Percentiles rank a stretch among this genome's conserved stretches.
Evolutionary conservation across 2,113 vertebrate species (phyloP).

Genomic region (Rutilus rutilus): DNA sequence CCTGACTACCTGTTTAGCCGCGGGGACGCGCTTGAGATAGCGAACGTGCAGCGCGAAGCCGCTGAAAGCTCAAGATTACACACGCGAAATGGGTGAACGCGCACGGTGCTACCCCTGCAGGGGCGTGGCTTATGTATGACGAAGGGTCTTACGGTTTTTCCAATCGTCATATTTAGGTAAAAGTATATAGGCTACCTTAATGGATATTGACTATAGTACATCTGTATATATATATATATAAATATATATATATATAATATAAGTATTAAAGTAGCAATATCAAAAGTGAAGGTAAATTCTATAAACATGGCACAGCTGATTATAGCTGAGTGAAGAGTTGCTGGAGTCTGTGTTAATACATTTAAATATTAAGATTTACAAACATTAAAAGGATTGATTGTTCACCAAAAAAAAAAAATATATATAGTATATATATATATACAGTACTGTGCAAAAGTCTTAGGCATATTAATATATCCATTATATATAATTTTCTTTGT

Average conservation of each 20-base stretch:
- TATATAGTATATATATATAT: no score
- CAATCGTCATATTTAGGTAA: neutral
- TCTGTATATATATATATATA: neutral
- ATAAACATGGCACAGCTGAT: neutral
- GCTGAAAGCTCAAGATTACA: neutral
- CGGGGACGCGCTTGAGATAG: constrained; percentile 4
- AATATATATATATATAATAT: neutral
- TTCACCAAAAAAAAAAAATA: neutral
- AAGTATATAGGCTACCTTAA: neutral
- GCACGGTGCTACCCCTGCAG: constrained; percentile 24
- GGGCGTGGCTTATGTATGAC: constrained; percentile 50
- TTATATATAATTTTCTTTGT: no score
- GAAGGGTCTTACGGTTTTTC: neutral
- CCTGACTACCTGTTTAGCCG: constrained; percentile 34
- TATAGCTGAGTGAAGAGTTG: neutral
- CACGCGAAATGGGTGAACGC: neutral
- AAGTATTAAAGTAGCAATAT: neutral
- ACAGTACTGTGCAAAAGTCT: no score
- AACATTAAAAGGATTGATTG: neutral
- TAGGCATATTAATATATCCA: no score
- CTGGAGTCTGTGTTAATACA: neutral
- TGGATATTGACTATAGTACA: neutral
- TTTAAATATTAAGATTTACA: neutral
- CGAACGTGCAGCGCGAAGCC: neutral
- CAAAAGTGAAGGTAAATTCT: neutral